Base-by-base conservation (phyloP, 2,113 vertebrate genomes). In the Equus quagga region DNA sequence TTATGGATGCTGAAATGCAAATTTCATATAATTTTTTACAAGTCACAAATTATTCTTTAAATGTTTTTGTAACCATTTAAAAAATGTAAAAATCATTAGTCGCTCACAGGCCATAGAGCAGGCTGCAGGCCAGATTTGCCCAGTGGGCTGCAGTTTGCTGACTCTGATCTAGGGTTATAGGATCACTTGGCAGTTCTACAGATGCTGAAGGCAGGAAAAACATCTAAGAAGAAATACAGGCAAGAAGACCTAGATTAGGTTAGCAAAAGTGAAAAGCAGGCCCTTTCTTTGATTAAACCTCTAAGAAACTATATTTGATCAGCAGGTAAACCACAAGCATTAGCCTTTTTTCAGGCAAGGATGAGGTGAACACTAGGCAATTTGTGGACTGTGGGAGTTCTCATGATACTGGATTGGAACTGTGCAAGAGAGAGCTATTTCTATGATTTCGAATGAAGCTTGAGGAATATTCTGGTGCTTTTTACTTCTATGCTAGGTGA, bases 401-500 rank as follows among this genome's bases (percentile, higher is more conserved):
- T 46, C 56, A 90, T 2, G 65, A 26, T 7, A 80, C 17, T 51
- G 76, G 89, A 96, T 76, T 88, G 83, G 75, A 97, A 51, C 81
- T 91, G 75, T 88, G 96, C 65, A 83, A 54, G 65, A 69, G 64
- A 36, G 91, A 97, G 95, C 58, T 15, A 49, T 96, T 96, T 97
- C 92, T 96, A 72, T 60, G 86, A 94, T 97, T 91, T 62, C 1
- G 10, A 97, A 80, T 10, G 87, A 97, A 87, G 75, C 76, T 69
- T 8, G 86, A 97, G 86, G 69, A 85, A 95, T 87, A 92, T 90
- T 96, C 89, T 93, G 76, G 72, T 81, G 89, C 69, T 60, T 87
- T 97, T 70, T 78, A 75, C 93, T 70, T 96, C 80, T 72, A 89
- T 72, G 97, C 89, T 97, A 94, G 44, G 81, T 98, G 93, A 98